Conservation (phyloP, 2,797 vertebrate species). For the Myiotriccus ornatus region DNA sequence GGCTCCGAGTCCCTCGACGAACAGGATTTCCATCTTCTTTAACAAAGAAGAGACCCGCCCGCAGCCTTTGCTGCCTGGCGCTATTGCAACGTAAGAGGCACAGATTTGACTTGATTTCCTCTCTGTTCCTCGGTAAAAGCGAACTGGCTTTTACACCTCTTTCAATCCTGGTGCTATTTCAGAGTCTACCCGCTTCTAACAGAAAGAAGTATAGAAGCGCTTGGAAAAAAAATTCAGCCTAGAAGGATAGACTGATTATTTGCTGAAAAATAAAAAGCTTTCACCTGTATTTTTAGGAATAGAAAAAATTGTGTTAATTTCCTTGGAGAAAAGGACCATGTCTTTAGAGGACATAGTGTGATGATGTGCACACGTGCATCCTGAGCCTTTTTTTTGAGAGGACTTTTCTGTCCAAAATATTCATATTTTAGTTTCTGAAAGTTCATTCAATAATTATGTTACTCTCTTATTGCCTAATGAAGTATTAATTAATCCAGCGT, state of each 20-base stretch:
- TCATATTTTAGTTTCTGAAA: not conserved
- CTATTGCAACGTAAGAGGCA: not conserved
- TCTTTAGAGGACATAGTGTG: not conserved
- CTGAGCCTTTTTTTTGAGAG: not conserved
- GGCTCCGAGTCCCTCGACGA: accelerated
- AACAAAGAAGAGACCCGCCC: too few relatives aligned
- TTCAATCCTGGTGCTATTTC: not conserved
- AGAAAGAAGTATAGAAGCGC: not conserved
- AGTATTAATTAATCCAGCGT: not conserved
- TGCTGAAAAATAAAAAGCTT: not conserved
- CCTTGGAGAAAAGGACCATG: not conserved
- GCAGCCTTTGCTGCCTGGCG: not conserved
- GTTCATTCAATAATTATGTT: not conserved
- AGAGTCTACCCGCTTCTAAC: not conserved
- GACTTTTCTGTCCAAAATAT: not conserved
- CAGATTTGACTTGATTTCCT: not conserved
- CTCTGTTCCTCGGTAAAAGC: not conserved
- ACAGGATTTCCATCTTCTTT: accelerated
- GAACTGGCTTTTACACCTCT: not conserved
- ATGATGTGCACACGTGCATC: accelerated
- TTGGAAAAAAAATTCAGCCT: not conserved
- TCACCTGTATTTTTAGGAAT: accelerated
- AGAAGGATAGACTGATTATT: not conserved
- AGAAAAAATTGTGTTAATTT: not conserved
- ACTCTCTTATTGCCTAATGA: not conserved